Conservation (phyloP, 2,797 vertebrate genomes). For the Lutjanus argentimaculatus region DNA sequence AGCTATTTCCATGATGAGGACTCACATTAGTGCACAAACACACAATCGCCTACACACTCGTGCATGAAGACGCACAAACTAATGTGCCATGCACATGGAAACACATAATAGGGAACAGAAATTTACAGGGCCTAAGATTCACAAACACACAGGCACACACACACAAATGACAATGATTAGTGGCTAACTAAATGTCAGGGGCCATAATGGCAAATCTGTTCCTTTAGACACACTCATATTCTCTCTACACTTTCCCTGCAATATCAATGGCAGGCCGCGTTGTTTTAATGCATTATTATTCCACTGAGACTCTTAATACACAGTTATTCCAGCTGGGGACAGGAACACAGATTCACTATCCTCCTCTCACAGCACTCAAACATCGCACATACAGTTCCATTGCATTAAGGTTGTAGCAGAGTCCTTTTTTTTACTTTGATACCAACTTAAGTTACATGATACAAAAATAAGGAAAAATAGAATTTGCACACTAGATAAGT, state of each 20-base stretch:
- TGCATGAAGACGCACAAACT: slow-evolving; percentile 9
- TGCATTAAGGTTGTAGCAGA: slow-evolving; percentile 2
- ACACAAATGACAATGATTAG: slow-evolving; percentile 71
- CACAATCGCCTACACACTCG: slow-evolving; percentile 24
- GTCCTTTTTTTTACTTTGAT: slow-evolving; percentile 4
- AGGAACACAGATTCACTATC: slow-evolving; percentile 26
- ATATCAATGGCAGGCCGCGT: slow-evolving; percentile 45
- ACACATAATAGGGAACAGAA: slow-evolving; percentile 40
- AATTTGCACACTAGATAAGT: too few relatives aligned
- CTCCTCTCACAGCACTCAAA: slow-evolving; percentile 21
- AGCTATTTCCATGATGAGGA: slow-evolving; percentile 74
- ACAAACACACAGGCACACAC: slow-evolving; percentile 20
- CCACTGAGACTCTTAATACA: slow-evolving; percentile 37
- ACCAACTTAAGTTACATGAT: not conserved
- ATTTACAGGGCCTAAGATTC: slow-evolving; percentile 29
- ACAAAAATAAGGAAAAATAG: not conserved
- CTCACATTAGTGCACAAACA: slow-evolving; percentile 58
- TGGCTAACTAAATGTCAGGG: slow-evolving; percentile 78
- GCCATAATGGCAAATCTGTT: slow-evolving; percentile 76
- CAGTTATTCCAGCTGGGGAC: slow-evolving; percentile 26
- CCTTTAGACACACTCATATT: slow-evolving; percentile 69
- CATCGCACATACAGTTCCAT: slow-evolving; percentile 16
- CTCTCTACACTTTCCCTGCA: slow-evolving; percentile 47
- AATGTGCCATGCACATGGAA: slow-evolving; percentile 31
- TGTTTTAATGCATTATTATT: slow-evolving; percentile 63